phyloP scores from a whole-genome alignment of 1,140 invertebrate species.

The Drosophila mayri region DNA sequence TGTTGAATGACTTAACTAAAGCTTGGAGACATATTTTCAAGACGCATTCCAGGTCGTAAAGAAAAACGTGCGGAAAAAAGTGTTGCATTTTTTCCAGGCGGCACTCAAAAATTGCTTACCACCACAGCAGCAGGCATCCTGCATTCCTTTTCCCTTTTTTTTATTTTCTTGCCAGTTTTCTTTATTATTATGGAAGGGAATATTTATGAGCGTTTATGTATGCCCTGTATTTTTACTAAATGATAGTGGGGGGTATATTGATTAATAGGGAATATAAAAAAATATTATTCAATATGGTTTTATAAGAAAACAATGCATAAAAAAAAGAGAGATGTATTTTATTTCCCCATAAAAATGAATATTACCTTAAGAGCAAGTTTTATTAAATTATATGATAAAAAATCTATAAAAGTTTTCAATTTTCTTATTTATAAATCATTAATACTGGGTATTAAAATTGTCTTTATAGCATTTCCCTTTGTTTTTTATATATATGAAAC shows the following conservation, averaged over 20 bases:
- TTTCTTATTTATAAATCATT: not conserved
- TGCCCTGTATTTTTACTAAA: slow-evolving; percentile 7
- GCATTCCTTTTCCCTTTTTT: not conserved
- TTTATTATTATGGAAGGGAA: slow-evolving; percentile 43
- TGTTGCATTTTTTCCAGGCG: slow-evolving; percentile 37
- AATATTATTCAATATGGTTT: no score
- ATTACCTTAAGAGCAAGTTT: no score
- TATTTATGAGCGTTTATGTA: slow-evolving; percentile 46
- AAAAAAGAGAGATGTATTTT: not conserved
- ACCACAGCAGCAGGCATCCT: slow-evolving; percentile 7
- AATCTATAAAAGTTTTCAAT: fast-evolving
- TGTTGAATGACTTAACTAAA: not conserved
- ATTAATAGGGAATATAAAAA: not conserved
- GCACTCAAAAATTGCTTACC: slow-evolving; percentile 51
- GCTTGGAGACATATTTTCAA: slow-evolving; percentile 7
- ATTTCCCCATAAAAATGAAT: not conserved
- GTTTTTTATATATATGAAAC: slow-evolving; percentile 37
- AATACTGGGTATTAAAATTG: not conserved
- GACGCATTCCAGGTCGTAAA: slow-evolving; percentile 17
- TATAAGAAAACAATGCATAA: not conserved
- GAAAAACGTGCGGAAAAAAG: slow-evolving; percentile 24
- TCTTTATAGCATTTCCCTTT: not conserved
- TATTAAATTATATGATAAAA: not conserved
- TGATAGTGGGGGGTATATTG: not conserved
- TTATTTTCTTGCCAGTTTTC: slow-evolving; percentile 2